Base-by-base conservation (phyloP, 2,888 invertebrate species). In the Arctia plantaginis region DNA sequence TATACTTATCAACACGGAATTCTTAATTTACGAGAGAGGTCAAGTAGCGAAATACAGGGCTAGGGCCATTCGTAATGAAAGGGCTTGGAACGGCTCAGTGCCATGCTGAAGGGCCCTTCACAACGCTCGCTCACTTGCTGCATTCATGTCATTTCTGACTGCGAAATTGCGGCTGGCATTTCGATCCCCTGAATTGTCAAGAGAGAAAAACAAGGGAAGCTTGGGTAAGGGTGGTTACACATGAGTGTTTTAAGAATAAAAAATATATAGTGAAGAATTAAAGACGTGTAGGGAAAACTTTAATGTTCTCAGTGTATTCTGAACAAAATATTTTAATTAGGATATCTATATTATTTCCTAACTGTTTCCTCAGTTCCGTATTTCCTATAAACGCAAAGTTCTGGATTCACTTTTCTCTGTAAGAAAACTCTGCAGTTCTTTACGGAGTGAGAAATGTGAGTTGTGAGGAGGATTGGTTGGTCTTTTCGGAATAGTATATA, bases 21-120 rank as follows among this genome's bases (percentile, higher is more conserved):
- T 85, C 80, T 87, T 88, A 86, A 89, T 88, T 88, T 86, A 75
- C 77, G 72, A 75, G 79, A 77, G 82, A 79, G 89, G 89, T 88
- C 87, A 87, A 89, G 85, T 74, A 79, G 75, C 77, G 70, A 75
- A 81, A 83, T 77, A 82, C 77, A 79, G 79, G 80, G 30, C 73
- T 59, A 83, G 81, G 81, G 78, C 80, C 78, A 82, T 81, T 83
- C 79, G 80, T 76, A 86, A 81, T 83, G 82, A 86, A 88, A 82
- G 78, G 80, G 79, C 79, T 79, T 80, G 81, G 81, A 86, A 77
- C 79, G 78, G 80, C 76, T 71, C 79, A 68, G 51, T 69, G 72
- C 68, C 74, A 71, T 73, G 76, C 69, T 71, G 69, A 65, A 83
- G 85, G 20, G 72, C 81, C 69, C 85, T 86, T 75, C 51, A 77